These are phyloP conservation scores for Pagetopsis macropterus DNA, from an alignment of 2,797 vertebrate genomes.

Conservation along the genomic window DNA sequence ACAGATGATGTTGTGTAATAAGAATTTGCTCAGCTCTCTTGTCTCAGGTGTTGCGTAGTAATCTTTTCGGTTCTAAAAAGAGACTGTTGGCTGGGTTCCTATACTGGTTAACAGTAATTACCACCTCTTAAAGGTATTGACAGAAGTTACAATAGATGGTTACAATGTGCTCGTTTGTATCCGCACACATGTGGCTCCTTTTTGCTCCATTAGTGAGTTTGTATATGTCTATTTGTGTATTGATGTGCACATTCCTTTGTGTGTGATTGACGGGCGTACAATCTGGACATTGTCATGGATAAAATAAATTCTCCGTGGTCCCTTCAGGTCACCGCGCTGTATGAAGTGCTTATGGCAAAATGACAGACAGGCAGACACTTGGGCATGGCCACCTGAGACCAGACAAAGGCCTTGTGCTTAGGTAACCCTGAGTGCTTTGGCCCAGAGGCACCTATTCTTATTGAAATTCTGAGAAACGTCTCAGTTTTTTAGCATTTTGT, in stretches of 20 bases:
- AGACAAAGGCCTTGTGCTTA: conserved; percentile 36
- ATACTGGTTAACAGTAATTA: conserved; percentile 14
- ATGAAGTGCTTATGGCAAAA: conserved; percentile 42
- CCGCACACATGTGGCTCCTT: not conserved
- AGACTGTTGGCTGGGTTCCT: conserved; percentile 49
- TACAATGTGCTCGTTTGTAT: not conserved
- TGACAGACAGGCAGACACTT: conserved; percentile 42
- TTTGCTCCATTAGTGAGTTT: not conserved
- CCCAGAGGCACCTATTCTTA: not conserved
- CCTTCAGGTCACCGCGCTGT: conserved; percentile 35
- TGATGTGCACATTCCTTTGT: not conserved
- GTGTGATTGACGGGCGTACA: conserved; percentile 41
- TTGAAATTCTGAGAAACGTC: not conserved
- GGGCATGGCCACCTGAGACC: conserved; percentile 33
- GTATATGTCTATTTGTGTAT: not conserved
- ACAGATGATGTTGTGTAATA: conserved; percentile 19
- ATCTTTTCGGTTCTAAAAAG: conserved; percentile 18
- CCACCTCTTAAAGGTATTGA: conserved; percentile 4
- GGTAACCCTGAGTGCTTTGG: conserved; percentile 6
- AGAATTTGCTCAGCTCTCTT: conserved; percentile 22
- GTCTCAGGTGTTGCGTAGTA: too few species aligned
- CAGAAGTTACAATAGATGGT: conserved; percentile 38
- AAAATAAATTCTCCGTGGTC: conserved; percentile 42
- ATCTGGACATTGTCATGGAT: conserved; percentile 43
- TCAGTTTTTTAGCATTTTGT: conserved; percentile 8